phyloP scores from a whole-genome alignment of 2,797 vertebrate genomes.

The Mus minutoides region DNA sequence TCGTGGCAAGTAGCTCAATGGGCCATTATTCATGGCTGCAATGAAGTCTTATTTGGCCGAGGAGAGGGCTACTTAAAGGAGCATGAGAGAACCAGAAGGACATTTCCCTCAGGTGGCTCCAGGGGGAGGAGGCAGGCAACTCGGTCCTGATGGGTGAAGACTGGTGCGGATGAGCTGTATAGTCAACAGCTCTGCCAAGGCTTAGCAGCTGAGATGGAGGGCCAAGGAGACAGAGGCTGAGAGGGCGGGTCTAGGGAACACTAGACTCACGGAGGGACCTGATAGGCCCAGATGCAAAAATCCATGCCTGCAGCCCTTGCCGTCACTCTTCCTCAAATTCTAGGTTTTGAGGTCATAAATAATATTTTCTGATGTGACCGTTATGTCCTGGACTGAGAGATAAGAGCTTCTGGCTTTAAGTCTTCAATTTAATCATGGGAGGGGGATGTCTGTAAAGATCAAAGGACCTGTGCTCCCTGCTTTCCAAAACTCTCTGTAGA shows the following conservation, averaged over 20 bases:
- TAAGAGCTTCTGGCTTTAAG: background rate
- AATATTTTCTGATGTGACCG: background rate
- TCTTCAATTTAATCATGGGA: background rate
- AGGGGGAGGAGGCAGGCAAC: background rate
- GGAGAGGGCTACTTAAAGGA: background rate
- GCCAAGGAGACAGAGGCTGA: background rate
- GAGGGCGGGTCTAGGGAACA: background rate
- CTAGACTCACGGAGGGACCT: background rate
- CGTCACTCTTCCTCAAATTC: background rate
- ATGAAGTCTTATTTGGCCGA: background rate
- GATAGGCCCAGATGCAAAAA: background rate
- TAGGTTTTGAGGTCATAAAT: background rate
- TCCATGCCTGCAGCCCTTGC: too few species aligned
- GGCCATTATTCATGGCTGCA: background rate
- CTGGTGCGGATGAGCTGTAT: too few species aligned
- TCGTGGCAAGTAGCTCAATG: background rate
- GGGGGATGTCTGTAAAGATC: background rate
- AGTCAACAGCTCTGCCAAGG: background rate
- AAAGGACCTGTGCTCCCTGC: background rate
- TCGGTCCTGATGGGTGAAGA: background rate
- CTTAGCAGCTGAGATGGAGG: background rate
- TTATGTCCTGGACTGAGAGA: background rate
- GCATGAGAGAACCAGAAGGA: background rate
- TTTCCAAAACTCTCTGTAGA: background rate
- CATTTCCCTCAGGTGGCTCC: background rate